Base-by-base conservation (phyloP, 1,140 invertebrate genomes). In the Macrostomum lignano region DNA sequence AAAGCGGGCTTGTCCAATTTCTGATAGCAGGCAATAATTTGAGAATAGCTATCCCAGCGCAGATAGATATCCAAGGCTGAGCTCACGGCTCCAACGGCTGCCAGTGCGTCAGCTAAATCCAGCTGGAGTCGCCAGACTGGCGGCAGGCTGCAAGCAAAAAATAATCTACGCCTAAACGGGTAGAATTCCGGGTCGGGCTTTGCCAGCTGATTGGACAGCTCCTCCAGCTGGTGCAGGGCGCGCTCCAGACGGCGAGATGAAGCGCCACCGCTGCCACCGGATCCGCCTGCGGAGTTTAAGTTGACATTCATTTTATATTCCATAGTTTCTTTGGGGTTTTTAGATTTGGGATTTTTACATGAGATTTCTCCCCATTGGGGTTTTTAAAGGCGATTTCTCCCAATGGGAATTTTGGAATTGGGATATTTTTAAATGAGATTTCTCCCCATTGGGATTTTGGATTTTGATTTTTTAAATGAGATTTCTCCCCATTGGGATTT, bases 61-160 rank as follows among this genome's bases (percentile, higher is more conserved):
- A 33, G 20, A 6, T 17, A 23, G 17, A 33, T 9, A 15, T 33
- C 32, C 5, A 33, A 11, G 19, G 32, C 32, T 13, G 6, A 13
- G 11, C 19, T 30, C 4, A 5, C 17, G 4, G 19, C 4, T 21
- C 32, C 32, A n/a, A 33, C 26, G 14, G 13, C 32, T 4, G 13
- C 10, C 5, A 33, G 20, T 5, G 26, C 14, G 10, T 23, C 5
- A 4, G 21, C 17, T 9, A 5, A 20, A 14, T 33, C 19, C 13
- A 33, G 4, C 32, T 33, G 13, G 3, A 33, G 3, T n/a, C 19
- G 9, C 32, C 32, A 33, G 20, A 33, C 26, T 25, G 17, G 10
- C 20, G 32, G 32, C 32, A 33, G 14, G 24, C 32, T 11, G 3
- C 22, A 33, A 5, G 26, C 9, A 20, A 33, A 33, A 11, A 33